These are phyloP conservation scores for Hippocampus abdominalis DNA, from an alignment of 2,113 vertebrate species.

Conservation along the genomic window DNA sequence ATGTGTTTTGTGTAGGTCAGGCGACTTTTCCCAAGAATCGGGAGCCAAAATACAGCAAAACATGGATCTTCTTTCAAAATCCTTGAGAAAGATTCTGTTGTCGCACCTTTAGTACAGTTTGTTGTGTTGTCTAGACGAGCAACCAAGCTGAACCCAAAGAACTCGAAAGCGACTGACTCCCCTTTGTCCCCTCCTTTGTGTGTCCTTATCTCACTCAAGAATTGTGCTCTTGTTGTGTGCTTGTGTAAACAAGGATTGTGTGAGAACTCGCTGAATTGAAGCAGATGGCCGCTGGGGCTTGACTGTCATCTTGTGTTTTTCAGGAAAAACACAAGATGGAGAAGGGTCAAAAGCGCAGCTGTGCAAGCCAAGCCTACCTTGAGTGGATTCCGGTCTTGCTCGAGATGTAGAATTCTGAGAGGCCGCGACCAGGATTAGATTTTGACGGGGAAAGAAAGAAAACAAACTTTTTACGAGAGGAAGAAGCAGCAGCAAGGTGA, in stretches of 20 bases:
- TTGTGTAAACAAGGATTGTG: constrained; percentile 71
- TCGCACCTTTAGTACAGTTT: constrained; percentile 56
- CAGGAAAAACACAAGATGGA: constrained; percentile 56
- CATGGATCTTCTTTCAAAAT: constrained; percentile 27
- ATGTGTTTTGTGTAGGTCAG: constrained; percentile 42
- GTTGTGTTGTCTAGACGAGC: constrained; percentile 72
- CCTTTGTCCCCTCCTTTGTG: constrained; percentile 52
- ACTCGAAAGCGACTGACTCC: constrained; percentile 43
- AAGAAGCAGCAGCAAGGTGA: constrained; percentile 20
- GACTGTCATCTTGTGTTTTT: constrained; percentile 68
- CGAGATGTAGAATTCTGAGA: constrained; percentile 55
- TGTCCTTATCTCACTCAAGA: constrained; percentile 64
- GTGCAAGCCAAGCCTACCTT: constrained; percentile 50
- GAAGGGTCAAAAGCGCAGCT: constrained; percentile 59
- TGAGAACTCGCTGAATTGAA: constrained; percentile 63
- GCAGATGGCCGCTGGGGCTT: constrained; percentile 69
- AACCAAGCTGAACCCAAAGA: constrained; percentile 69
- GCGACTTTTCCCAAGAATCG: constrained; percentile 26
- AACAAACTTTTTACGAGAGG: too few relatives aligned
- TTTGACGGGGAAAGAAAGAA: neutral
- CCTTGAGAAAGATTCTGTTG: constrained; percentile 64
- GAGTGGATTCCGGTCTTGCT: constrained; percentile 50
- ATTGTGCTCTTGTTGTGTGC: constrained; percentile 73
- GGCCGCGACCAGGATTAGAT: constrained; percentile 52
- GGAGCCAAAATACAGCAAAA: constrained; percentile 64